Base-by-base conservation (phyloP, 2,888 invertebrate genomes). In the Parthenolecanium corni region DNA sequence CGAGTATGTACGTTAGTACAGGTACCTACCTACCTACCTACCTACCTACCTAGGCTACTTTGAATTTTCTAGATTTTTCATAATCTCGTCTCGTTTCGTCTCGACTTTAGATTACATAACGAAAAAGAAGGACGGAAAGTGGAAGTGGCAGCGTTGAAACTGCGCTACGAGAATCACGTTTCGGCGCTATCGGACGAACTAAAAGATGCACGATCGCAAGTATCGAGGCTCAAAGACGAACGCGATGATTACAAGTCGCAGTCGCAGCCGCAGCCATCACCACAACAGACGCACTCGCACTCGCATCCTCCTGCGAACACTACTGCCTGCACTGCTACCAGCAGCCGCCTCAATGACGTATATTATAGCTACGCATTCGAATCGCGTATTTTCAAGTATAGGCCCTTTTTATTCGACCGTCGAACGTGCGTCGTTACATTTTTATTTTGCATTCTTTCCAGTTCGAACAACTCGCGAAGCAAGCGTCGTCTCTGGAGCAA, bases 241-340 rank as follows among this genome's bases (percentile, higher is more conserved):
- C 79, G 90, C 62, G 92, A 93, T 71, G 86, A 86, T 57, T 91
- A 88, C 71, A 88, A 89, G 68, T n/a, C n/a, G n/a, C 89, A 91
- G 72, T 89, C 93, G 85, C 73, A 92, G 44, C n/a, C n/a, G n/a
- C n/a, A n/a, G n/a, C n/a, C n/a, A n/a, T n/a, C n/a, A n/a, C n/a
- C n/a, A n/a, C n/a, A 90, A 91, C n/a, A n/a, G n/a, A n/a, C n/a
- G n/a, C n/a, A n/a, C n/a, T n/a, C n/a, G n/a, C n/a, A n/a, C n/a
- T n/a, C n/a, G n/a, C n/a, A n/a, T n/a, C n/a, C n/a, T n/a, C n/a
- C n/a, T n/a, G n/a, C n/a, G n/a, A n/a, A n/a, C n/a, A n/a, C n/a
- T n/a, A n/a, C n/a, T n/a, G n/a, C n/a, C n/a, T n/a, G n/a, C n/a
- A n/a, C n/a, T n/a, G n/a, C n/a, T n/a, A n/a, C 53, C 61, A 49